Evolutionary conservation across 2,888 invertebrate genomes (phyloP).

Genomic region (Phanerotoma sp.): DNA sequence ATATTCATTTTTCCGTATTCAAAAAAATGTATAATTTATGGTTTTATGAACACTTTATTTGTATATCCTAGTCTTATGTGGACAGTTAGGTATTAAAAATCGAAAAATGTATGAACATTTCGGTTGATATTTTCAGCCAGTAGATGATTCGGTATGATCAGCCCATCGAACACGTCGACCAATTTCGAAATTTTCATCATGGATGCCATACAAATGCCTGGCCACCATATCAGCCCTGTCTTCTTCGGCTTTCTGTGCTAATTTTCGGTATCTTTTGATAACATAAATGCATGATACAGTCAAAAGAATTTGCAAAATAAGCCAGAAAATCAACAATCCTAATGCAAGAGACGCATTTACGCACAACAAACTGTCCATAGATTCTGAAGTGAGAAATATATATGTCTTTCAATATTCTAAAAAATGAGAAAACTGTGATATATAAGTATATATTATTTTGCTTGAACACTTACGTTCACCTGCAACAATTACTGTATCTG

Average conservation of each 20-base stretch:
- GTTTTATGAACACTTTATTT: too few relatives aligned
- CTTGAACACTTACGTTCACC: constrained; percentile 59
- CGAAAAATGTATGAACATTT: too few relatives aligned
- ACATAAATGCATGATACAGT: constrained; percentile 61
- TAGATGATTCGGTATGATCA: constrained; percentile 44
- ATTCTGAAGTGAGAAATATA: constrained; percentile 35
- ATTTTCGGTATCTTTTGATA: constrained; percentile 59
- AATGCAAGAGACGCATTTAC: constrained; percentile 68
- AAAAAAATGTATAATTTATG: too few relatives aligned
- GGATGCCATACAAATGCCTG: constrained; percentile 52
- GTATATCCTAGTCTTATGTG: too few relatives aligned
- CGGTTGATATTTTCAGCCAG: constrained; percentile 38
- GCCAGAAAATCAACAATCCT: constrained; percentile 66
- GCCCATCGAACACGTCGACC: constrained; percentile 52
- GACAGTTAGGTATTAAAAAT: too few relatives aligned
- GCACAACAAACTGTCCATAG: constrained; percentile 60
- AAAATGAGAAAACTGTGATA: constrained; percentile 1
- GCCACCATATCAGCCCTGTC: constrained; percentile 50
- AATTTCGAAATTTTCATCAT: constrained; percentile 52
- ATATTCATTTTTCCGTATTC: too few relatives aligned
- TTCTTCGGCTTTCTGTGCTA: constrained; percentile 49
- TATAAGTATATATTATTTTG: too few relatives aligned
- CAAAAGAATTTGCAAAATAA: constrained; percentile 63
- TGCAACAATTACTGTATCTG: constrained; percentile 61
- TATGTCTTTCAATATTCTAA: not conserved